A percentile compares a stretch with the other conserved stretches of the same genome.
These are phyloP conservation scores for Melinopterus prodromus DNA, from an alignment of 2,888 invertebrate genomes.

Conservation along the genomic window DNA sequence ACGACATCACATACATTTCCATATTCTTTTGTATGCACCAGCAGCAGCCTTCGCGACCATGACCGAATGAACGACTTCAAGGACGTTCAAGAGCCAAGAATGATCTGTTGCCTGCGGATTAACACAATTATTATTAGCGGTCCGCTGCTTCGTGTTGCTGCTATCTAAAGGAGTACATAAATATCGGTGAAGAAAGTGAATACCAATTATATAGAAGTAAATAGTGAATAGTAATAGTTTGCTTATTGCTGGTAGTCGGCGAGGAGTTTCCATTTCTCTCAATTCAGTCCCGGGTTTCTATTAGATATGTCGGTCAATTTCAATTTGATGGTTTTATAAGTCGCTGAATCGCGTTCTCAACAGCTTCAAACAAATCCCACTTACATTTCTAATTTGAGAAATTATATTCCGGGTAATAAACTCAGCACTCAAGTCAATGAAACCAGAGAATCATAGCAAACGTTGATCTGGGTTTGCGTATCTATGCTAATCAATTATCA, in stretches of 20 bases:
- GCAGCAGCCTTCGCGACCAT: background rate
- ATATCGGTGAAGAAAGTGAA: background rate
- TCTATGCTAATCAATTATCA: too few species aligned
- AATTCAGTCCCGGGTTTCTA: background rate
- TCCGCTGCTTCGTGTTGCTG: background rate
- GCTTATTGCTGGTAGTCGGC: background rate
- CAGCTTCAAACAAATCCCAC: background rate
- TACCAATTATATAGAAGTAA: background rate
- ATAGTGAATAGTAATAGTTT: background rate
- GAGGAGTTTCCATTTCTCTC: background rate
- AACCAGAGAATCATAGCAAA: too few species aligned
- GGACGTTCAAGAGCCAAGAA: slow-evolving; percentile 11
- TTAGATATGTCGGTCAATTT: background rate
- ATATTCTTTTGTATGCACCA: background rate
- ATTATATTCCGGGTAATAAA: background rate
- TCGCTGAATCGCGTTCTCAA: background rate
- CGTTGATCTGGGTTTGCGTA: too few species aligned
- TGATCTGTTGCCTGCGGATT: background rate
- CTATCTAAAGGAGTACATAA: background rate
- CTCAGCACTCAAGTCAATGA: too few species aligned
- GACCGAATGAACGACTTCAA: slow-evolving; percentile 21
- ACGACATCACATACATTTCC: background rate
- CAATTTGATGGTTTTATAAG: background rate
- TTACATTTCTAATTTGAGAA: background rate
- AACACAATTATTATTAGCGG: background rate